Evolutionary conservation across 2,888 invertebrate species (phyloP), one percentile per base, ranked within the genome.

Genomic region (Lasioglossum lativentre): DNA sequence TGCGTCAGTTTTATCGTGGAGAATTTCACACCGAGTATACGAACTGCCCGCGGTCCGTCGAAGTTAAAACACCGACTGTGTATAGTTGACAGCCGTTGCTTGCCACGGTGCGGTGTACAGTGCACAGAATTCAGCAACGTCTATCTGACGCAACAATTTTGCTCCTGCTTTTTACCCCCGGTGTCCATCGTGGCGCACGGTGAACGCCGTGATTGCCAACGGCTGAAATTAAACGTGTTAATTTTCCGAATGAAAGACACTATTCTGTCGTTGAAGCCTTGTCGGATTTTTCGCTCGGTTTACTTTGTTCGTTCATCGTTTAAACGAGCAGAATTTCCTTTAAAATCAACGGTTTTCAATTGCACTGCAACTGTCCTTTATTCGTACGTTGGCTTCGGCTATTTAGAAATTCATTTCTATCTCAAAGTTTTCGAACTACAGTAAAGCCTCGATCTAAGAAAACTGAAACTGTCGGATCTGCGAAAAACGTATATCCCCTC

Each of bases 1-100:
- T 40, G n/a, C 70, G 77, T 52, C 71, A n/a, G 27, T 38, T 78
- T 74, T 30, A 52, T 6, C 52, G 52, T 16, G 47, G 19, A 30
- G 16, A 30, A 63, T 63, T 63, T 30, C 19, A 30, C 47, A 56
- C 45, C 30, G 45, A 16, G 78, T 52, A 63, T 10, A 30, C 23
- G 42, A 80, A 40, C 45, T 56, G 56, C 14, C 14, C 16, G 45
- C 19, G 34, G 52, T 72, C 40, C 23, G 59, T 14, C 27, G 27
- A 27, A 59, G 27, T 59, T 59, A 14, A 73, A 72, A 76, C n/a
- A 82, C 66, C n/a, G 68, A 47, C 56, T 59, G n/a, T 3, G n/a
- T 71, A 71, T 23, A 42, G 10, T 68, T 42, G 71, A 82, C 84
- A 75, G 71, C 23, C 42, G 82, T 76, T 63, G 34, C n/a, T 68